Evolutionary conservation across 2,888 invertebrate genomes (phyloP), one percentile per base, ranked within the genome.

Genomic region (Philopedon plagiatum): DNA sequence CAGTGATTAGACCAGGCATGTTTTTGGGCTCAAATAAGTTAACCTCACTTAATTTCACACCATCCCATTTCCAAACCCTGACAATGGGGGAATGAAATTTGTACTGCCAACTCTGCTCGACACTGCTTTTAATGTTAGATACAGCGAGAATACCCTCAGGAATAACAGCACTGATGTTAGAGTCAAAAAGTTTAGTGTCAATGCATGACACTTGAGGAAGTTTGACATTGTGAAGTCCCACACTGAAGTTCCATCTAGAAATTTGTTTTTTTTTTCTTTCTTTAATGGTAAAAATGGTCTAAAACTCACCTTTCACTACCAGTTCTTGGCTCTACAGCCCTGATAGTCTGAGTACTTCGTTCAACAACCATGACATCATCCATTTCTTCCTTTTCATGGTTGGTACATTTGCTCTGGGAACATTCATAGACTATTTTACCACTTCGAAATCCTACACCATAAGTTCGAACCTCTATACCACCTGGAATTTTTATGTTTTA

Each of bases 161-260:
- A 37, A 95, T 87, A 76, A 91, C 82, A 32, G 94, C 92, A 83
- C 89, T 87, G 62, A 93, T 86, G 60, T 90, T 88, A 76, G 91
- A 86, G 77, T 89, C 86, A 4, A 79, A 78, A 49, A 78, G 70
- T 39, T 81, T 78, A 2, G 77, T 73, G 64, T 81, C 80, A n/a
- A 83, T 79, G 75, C 86, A 86, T 75, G 80, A 82, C 51, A 86
- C 85, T 66, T 86, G 85, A 66, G 88, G 80, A 80, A 92, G 70
- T 65, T 91, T 91, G 58, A 97, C 82, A 78, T 96, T 93, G 84
- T 97, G 95, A 77, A 94, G 92, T 0, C 94, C 96, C 19, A 98
- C 97, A 84, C 96, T 97, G 84, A 97, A 98, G 87, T 98, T 98
- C 98, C 98, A 98, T 82, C 96, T 87, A 86, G 75, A 78, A 81